Evolutionary conservation across 2,797 vertebrate genomes (phyloP).

Genomic region (Brachyrhaphis roseni): DNA sequence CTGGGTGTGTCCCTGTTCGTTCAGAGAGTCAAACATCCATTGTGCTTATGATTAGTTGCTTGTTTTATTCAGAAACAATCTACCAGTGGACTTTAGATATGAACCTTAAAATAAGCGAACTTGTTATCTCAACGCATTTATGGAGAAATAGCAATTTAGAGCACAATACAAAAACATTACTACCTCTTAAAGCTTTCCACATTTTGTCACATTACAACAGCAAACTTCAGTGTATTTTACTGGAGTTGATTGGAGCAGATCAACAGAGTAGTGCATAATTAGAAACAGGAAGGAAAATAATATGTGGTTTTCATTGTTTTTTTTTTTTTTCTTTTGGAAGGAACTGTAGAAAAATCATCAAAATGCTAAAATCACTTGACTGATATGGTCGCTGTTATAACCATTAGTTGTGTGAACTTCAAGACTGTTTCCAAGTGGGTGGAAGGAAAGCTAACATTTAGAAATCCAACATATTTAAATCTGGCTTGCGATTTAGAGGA

Average conservation of each 20-base stretch:
- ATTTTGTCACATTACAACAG: neutral
- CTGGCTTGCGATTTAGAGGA: conserved; percentile 3
- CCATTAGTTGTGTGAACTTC: neutral
- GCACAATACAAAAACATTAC: neutral
- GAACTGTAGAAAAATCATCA: neutral
- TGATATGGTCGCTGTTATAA: neutral
- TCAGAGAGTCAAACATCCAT: neutral
- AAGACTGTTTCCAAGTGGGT: neutral
- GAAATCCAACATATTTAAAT: conserved; percentile 1
- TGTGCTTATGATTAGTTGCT: neutral
- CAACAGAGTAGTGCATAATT: neutral
- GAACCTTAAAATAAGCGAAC: neutral
- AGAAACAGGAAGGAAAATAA: neutral
- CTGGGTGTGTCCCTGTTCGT: conserved; percentile 25
- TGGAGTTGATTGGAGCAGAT: neutral
- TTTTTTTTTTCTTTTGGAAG: neutral
- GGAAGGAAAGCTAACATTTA: neutral
- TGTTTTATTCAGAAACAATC: neutral
- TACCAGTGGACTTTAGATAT: neutral
- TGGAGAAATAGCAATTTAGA: neutral
- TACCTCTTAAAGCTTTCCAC: neutral
- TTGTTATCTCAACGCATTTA: neutral
- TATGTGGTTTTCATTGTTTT: neutral
- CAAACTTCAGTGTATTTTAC: neutral
- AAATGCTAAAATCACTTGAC: neutral